A percentile compares a stretch with the other conserved stretches of the same genome.
These are phyloP conservation scores for Lobophora halterata DNA, from an alignment of 2,888 invertebrate species.

Conservation along the genomic window DNA sequence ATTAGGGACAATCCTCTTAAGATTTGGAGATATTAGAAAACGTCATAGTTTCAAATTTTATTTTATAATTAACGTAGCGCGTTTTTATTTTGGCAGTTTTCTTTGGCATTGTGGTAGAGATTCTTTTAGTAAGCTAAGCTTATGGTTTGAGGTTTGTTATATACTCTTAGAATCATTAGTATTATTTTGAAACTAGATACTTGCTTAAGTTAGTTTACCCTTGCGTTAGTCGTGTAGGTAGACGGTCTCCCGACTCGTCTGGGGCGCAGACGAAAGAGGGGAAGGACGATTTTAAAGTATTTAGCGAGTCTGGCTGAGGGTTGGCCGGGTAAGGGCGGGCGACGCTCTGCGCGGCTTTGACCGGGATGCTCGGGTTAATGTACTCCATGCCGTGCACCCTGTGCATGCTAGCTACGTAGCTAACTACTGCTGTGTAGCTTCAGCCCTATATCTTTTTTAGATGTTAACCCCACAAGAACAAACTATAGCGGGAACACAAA, in stretches of 20 bases:
- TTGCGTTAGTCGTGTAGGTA: constrained; percentile 29
- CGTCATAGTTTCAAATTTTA: no score
- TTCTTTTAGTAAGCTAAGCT: no score
- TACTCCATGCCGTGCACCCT: constrained; percentile 36
- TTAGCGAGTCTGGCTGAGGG: constrained; percentile 45
- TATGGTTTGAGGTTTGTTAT: constrained; percentile 6
- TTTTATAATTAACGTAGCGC: no score
- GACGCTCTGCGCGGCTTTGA: constrained; percentile 34
- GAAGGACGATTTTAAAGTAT: constrained; percentile 54
- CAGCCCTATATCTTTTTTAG: constrained; percentile 19
- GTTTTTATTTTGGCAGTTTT: no score
- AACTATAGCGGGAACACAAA: no score
- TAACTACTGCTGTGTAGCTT: constrained; percentile 26
- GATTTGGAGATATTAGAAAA: no score
- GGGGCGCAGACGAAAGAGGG: constrained; percentile 42
- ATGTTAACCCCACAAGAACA: constrained; percentile 10
- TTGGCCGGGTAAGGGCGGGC: constrained; percentile 47
- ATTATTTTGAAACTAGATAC: no score
- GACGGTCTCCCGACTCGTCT: constrained; percentile 43
- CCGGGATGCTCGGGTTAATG: constrained; percentile 45
- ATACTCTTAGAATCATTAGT: constrained; percentile 5
- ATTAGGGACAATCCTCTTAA: no score
- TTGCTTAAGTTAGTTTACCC: constrained; percentile 22
- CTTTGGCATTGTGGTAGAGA: no score
- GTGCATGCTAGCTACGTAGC: constrained; percentile 22